Percentiles rank a stretch among this genome's conserved stretches.
Conservation (phyloP, 64 coral and sea anemone genomes). For the Actinia equina region DNA sequence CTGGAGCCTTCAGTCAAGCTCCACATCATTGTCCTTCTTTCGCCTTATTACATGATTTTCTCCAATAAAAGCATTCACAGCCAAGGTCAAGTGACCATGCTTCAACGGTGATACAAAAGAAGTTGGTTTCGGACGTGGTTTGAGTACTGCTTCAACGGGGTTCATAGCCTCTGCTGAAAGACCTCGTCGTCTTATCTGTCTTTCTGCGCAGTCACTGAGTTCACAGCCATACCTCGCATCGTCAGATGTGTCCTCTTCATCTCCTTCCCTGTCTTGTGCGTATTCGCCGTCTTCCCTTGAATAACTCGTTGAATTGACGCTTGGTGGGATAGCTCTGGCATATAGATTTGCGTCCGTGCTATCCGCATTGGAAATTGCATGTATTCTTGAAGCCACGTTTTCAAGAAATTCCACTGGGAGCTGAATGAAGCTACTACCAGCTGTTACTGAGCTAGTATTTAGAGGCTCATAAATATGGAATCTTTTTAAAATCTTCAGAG, state of each 20-base stretch:
- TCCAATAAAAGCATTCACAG: conserved; percentile 7
- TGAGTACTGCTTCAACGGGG: background rate
- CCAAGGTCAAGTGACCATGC: background rate
- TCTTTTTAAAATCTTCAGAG: background rate
- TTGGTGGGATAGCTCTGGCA: background rate
- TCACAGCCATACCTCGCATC: background rate
- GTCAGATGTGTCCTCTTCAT: background rate
- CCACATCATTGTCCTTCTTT: background rate
- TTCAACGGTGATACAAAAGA: background rate
- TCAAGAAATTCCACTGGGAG: background rate
- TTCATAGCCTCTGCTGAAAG: background rate
- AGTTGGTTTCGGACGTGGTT: background rate
- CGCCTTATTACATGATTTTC: background rate
- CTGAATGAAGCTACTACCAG: background rate
- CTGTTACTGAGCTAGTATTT: background rate
- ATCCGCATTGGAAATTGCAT: background rate
- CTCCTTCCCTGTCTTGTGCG: background rate
- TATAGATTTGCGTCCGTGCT: background rate
- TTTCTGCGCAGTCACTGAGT: background rate
- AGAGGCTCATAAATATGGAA: background rate
- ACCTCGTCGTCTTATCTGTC: background rate
- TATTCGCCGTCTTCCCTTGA: background rate
- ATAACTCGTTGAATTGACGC: background rate
- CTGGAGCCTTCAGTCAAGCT: background rate
- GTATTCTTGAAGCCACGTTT: background rate